Percentiles rank a stretch among this genome's conserved stretches.
These are phyloP conservation scores for Campylorhamphus procurvoides DNA, from an alignment of 2,113 vertebrate species.

Conservation along the genomic window DNA sequence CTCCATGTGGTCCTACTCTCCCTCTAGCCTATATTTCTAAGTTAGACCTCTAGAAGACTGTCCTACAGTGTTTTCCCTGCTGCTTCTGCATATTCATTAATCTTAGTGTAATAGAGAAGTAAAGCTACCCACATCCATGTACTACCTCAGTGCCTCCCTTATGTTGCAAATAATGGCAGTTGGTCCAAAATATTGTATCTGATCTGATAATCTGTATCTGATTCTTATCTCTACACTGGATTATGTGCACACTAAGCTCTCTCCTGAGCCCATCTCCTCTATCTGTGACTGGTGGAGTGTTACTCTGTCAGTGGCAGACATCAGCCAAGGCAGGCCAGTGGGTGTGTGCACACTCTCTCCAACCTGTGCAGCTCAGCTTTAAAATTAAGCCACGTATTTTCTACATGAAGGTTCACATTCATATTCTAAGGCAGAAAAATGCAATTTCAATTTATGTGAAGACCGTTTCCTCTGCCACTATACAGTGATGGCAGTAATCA, in stretches of 20 bases:
- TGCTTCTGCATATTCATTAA: not conserved
- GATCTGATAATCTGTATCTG: not conserved
- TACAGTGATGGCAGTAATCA: not conserved
- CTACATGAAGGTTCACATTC: not conserved
- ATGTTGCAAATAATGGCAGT: not conserved
- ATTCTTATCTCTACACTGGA: not conserved
- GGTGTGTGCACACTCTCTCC: not conserved
- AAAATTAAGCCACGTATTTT: not conserved
- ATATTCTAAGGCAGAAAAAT: not conserved
- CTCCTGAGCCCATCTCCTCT: not conserved
- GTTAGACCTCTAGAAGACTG: not conserved
- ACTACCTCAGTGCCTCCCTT: not conserved
- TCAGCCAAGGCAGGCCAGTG: not conserved
- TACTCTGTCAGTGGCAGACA: not conserved
- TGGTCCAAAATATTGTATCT: not conserved
- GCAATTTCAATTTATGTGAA: not conserved
- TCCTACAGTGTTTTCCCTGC: not conserved
- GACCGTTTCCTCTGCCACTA: not conserved
- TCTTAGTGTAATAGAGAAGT: not conserved
- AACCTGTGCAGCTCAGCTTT: not conserved
- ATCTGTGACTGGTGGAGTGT: not conserved
- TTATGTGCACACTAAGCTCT: not conserved
- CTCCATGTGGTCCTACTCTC: not conserved
- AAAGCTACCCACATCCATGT: not conserved
- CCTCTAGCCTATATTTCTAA: not conserved